Evolutionary conservation across 2,888 invertebrate species (phyloP).

Genomic region (Cecidostiba fungosa): DNA sequence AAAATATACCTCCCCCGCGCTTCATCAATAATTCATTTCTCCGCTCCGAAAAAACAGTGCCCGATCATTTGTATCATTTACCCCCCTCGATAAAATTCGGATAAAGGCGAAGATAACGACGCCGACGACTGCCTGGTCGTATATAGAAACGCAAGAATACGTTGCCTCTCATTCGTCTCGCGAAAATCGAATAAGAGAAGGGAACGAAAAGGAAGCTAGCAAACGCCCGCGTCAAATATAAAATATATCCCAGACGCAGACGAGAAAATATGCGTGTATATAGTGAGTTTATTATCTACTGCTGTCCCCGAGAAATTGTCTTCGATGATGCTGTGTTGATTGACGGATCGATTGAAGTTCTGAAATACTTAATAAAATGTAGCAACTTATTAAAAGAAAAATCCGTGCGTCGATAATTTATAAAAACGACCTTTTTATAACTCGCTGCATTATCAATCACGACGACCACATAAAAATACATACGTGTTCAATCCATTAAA

Average conservation of each 20-base stretch:
- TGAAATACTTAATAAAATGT: too few relatives aligned
- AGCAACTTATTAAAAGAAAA: too few relatives aligned
- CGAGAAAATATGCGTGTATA: not conserved
- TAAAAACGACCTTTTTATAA: too few relatives aligned
- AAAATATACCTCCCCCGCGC: not conserved
- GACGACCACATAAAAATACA: too few relatives aligned
- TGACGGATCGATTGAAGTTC: not conserved
- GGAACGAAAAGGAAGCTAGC: not conserved
- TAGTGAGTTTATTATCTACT: not conserved
- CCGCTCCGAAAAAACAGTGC: not conserved
- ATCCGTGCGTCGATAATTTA: too few relatives aligned
- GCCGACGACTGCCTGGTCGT: not conserved
- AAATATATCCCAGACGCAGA: not conserved
- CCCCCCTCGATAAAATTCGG: not conserved
- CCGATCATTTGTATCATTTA: not conserved
- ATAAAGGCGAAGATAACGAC: not conserved
- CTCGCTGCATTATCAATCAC: too few relatives aligned
- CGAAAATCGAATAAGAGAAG: not conserved
- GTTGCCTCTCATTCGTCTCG: too few relatives aligned
- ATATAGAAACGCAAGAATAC: too few relatives aligned
- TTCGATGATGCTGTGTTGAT: not conserved
- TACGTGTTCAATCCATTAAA: not conserved
- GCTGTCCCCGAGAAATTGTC: not conserved
- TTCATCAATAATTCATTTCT: slow-evolving; percentile 1
- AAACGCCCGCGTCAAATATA: not conserved